Base-by-base conservation (phyloP, 1,140 invertebrate species). In the Rhopalosiphum padi region DNA sequence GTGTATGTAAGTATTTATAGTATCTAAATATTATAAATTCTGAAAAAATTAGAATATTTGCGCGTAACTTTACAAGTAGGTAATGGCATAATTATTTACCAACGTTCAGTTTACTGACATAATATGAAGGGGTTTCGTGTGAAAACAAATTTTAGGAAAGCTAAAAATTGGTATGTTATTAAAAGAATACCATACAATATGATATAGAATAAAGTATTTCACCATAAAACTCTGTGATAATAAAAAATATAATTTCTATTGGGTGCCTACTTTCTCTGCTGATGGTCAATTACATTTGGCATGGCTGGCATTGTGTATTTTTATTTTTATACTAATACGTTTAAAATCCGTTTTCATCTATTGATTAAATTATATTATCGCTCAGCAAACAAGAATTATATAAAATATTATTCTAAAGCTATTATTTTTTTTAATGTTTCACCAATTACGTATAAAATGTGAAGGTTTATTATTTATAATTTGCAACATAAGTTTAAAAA, bases 181-280 rank as follows among this genome's bases (percentile, higher is more conserved):
- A 35, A 85, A 83, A 83, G 22, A 92, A 53, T 23, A 21, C 15
- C 60, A 46, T 30, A n/a, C 46, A 83, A 48, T 46, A 92, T 51
- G 37, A 92, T 82, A 83, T 82, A 83, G 68, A 92, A 92, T 92
- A 92, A 48, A 35, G 46, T 83, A 82, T 92, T 92, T 92, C 43
- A 21, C 77, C 68, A 92, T 83, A 92, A 6, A 5, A 83, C 46
- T 85, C n/a, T 7, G 37, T 83, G 43, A 91, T 91, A 91, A 85
- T 82, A 83, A 92, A 82, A 35, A 92, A 86, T 7, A 93, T 93
- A 93, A 93, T 93, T 93, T 85, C 35, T 93, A 83, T 83, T n/a
- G 8, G 48, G 46, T 88, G 23, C 8, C 25, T 91, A 86, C 91
- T 86, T 86, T 86, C 82, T 93, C 82, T 55, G 46, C 48, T 23